Evolutionary conservation across 2,797 vertebrate genomes (phyloP).

Genomic region (Orientallactaga sibirica): DNA sequence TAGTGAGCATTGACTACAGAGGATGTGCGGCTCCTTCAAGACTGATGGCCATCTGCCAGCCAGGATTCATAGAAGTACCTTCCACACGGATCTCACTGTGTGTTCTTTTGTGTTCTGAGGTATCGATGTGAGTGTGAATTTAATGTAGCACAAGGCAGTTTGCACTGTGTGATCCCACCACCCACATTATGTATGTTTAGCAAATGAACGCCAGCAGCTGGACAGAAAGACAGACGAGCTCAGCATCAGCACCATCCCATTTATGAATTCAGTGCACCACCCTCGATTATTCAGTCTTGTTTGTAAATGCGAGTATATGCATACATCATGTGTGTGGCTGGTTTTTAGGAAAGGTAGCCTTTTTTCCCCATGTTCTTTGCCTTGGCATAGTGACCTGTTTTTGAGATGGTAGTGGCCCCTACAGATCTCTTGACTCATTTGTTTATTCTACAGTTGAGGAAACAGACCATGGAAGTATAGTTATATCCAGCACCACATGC

Average conservation of each 20-base stretch:
- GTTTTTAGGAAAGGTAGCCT: not conserved
- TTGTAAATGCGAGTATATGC: not conserved
- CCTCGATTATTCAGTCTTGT: not conserved
- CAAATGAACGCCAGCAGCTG: not conserved
- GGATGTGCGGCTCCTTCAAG: not conserved
- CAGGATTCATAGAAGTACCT: accelerated
- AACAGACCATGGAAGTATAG: not conserved
- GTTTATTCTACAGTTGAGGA: not conserved
- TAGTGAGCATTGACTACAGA: not conserved
- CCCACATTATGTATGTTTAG: not conserved
- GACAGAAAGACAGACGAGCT: accelerated
- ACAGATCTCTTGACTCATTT: not conserved
- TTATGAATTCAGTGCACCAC: accelerated
- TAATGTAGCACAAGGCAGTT: not conserved
- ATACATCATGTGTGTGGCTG: accelerated
- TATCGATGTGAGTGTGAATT: accelerated
- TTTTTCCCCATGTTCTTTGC: not conserved
- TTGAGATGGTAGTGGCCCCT: not conserved
- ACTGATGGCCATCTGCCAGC: accelerated
- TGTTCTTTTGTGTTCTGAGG: accelerated
- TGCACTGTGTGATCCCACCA: accelerated
- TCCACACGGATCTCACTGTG: accelerated
- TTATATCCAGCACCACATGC: accelerated
- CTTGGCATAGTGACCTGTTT: accelerated
- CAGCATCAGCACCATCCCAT: accelerated